A percentile compares a stretch with the other conserved stretches of the same genome.
Evolutionary conservation across 2,113 vertebrate species (phyloP).

Genomic region (Edolisoma coerulescens): DNA sequence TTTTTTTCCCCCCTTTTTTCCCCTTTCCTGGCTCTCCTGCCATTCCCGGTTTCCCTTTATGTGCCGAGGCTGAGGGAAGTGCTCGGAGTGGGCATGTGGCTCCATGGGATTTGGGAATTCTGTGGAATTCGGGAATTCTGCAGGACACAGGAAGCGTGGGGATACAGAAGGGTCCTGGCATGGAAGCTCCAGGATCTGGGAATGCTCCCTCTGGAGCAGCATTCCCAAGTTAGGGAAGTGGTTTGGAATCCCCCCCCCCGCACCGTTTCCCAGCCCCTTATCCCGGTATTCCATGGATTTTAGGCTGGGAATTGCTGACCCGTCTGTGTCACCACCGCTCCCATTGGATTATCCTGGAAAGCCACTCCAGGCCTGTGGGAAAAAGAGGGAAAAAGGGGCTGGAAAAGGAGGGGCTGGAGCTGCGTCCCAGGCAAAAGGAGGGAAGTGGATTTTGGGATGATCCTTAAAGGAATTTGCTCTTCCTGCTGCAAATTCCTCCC

Average conservation of each 20-base stretch:
- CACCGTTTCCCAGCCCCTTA: background rate
- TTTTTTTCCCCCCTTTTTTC: accelerated
- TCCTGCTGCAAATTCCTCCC: background rate
- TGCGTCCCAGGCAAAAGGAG: background rate
- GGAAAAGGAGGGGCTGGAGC: background rate
- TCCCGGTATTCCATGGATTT: background rate
- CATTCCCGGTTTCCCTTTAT: background rate
- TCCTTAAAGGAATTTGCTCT: background rate
- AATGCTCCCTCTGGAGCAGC: background rate
- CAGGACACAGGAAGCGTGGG: accelerated
- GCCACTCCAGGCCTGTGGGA: accelerated
- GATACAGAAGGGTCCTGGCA: background rate
- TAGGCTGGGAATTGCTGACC: background rate
- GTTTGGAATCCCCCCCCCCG: background rate
- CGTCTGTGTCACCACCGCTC: accelerated
- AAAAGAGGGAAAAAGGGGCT: background rate
- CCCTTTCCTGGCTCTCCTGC: background rate
- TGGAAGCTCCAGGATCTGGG: background rate
- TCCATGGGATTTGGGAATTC: background rate
- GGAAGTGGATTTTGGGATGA: background rate
- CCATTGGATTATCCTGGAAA: background rate
- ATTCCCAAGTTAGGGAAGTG: background rate
- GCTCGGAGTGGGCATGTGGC: background rate
- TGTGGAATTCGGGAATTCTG: background rate
- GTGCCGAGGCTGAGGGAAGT: background rate